phyloP scores from a whole-genome alignment of 2,888 invertebrate genomes.

The Patella depressa region DNA sequence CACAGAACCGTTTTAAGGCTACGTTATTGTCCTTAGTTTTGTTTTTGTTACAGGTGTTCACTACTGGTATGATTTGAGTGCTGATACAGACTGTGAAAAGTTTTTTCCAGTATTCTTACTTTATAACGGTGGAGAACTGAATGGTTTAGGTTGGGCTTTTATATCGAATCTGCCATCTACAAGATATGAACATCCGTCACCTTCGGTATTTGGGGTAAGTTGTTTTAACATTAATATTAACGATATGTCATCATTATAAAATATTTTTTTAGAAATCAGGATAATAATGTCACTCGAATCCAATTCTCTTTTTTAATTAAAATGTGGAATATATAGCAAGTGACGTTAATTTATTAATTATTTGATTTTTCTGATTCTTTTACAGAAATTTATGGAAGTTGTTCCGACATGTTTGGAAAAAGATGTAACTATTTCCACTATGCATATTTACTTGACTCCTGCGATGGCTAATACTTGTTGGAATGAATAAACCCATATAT shows the following conservation, averaged over 20 bases:
- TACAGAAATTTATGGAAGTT: constrained; percentile 34
- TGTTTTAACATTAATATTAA: neutral
- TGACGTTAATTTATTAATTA: no score
- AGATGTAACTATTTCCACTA: constrained; percentile 30
- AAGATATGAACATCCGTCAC: constrained; percentile 45
- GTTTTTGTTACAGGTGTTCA: constrained; percentile 48
- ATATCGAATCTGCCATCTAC: constrained; percentile 30
- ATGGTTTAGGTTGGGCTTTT: constrained; percentile 61
- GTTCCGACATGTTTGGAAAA: constrained; percentile 34
- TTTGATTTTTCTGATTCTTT: no score
- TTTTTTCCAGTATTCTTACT: constrained; percentile 61
- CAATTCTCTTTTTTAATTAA: neutral
- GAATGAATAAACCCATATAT: no score
- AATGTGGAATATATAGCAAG: no score
- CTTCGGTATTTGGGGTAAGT: constrained; percentile 21
- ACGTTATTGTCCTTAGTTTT: neutral
- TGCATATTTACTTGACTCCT: constrained; percentile 42
- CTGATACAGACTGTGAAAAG: constrained; percentile 55
- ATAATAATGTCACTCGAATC: neutral
- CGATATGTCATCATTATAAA: no score
- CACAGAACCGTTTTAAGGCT: no score
- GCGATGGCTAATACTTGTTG: no score
- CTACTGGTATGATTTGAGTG: constrained; percentile 57
- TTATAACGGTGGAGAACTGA: constrained; percentile 61
- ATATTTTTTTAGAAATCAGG: neutral